Base-by-base conservation (phyloP, 2,888 invertebrate genomes). In the Ditula angustiorana region DNA sequence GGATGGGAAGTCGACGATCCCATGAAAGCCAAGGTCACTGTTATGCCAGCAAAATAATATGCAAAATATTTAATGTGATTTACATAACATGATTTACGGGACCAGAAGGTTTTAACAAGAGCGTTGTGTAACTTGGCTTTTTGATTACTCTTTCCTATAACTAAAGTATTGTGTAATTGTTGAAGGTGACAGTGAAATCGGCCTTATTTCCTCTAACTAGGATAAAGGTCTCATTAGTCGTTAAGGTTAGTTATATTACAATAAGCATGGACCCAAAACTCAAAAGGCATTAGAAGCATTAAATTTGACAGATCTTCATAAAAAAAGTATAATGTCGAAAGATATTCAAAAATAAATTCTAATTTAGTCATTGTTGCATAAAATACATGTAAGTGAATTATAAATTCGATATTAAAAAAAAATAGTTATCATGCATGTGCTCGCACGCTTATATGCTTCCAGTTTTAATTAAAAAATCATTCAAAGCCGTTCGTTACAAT, bases 11-110 rank as follows among this genome's bases (percentile, higher is more conserved):
- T 59, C 63, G 44, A 52, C 21, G 63, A 58, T 53, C 63, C 23
- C 59, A 46, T 59, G 59, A 64, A 33, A 28, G n/a, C 26, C 63
- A 64, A 64, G 63, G 63, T 13, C 57, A 33, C 16, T 2, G 5
- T 46, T 53, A 33, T 41, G 21, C 44, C 24, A 16, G 26, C 37
- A 3, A 41, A 41, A 37, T 19, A 33, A 46, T 55, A 28, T 57
- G 11, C 35, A 23, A 35, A 53, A 23, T 24, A 26, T 53, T 49
- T n/a, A 26, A 19, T 30, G n/a, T 7, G 24, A 46, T 62, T 56
- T 49, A 19, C 62, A 57, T 62, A 62, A 62, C 61, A 13, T 26
- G 41, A 30, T 19, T 44, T 44, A 44, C 26, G 37, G 28, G 8
- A 57, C 28, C 19, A 26, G 7, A 44, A 56, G 37, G 16, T 2